Evolutionary conservation across 1,140 invertebrate species (phyloP).

Genomic region (Bursaphelenchus mucronatus): DNA sequence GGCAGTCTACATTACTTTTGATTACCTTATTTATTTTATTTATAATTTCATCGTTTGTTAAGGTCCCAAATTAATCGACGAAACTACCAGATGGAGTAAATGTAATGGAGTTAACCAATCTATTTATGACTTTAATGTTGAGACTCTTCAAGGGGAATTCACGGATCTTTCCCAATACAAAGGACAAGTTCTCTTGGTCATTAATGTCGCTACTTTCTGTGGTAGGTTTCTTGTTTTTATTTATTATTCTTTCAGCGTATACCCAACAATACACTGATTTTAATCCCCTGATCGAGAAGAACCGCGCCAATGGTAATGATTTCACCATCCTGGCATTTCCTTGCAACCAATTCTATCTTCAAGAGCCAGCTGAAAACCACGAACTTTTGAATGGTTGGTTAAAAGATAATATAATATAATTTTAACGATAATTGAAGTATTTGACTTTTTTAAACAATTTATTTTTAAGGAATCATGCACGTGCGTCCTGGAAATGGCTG

Average conservation of each 20-base stretch:
- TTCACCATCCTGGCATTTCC: slow-evolving; percentile 62
- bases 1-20: background rate
- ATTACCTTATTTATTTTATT: background rate
- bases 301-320: slow-evolving; percentile 45
- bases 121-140: slow-evolving; percentile 57
- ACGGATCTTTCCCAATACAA: slow-evolving; percentile 60
- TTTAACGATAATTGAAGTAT: background rate
- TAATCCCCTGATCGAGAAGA: slow-evolving; percentile 58
- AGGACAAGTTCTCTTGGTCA: slow-evolving; percentile 62
- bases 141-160: slow-evolving; percentile 55
- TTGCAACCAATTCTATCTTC: slow-evolving; percentile 63
- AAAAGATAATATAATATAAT: background rate
- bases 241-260: slow-evolving; percentile 40
- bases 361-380: slow-evolving; percentile 61
- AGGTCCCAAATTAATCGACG: slow-evolving; percentile 60
- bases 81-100: slow-evolving; percentile 58
- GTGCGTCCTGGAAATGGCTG: slow-evolving; percentile 64
- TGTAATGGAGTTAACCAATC: slow-evolving; percentile 51
- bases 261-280: slow-evolving; percentile 61
- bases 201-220: slow-evolving; percentile 65
- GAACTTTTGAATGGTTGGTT: slow-evolving; percentile 54
- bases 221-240: slow-evolving; percentile 13
- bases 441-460: slow-evolving; percentile 41
- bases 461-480: slow-evolving; percentile 57
- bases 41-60: background rate